Evolutionary conservation across 2,797 vertebrate genomes (phyloP), one percentile per base, ranked within the genome.

Genomic region (Chromis chromis): DNA sequence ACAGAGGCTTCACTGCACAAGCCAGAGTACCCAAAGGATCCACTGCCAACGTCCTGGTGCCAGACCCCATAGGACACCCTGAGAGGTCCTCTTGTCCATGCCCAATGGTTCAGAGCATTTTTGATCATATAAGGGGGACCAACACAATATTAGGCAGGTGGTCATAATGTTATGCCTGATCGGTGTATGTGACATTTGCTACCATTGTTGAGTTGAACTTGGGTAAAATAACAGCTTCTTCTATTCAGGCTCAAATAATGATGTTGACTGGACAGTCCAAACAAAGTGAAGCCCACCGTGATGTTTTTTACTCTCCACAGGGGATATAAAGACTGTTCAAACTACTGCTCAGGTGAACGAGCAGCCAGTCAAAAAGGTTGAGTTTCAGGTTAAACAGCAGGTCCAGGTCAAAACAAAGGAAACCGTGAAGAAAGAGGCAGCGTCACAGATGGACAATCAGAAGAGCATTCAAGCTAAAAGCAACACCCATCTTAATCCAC

Each of bases 281-380:
- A 77, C 80, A 40, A 72, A 76, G 63, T 74, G 11, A 77, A 72
- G 57, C 28, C 84, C 68, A 68, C 65, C 68, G 36, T 86, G 56
- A 62, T 81, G 27, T 89, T 46, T 83, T 81, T 54, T 9, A 67
- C 84, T 73, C 62, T 91, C 64, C 63, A 70, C 91, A 95, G 94
- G 88, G 79, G 85, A 91, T 60, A 33, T 82, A 83, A 83, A 86
- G 77, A 80, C 77, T 69, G 54, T 81, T 89, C 81, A 84, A 62
- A 70, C 48, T 78, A 92, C 78, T 56, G 46, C 73, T 79, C 79
- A 89, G 81, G 81, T 87, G 70, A 90, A 79, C 1, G 69, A 83
- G 62, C 83, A 86, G 57, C 61, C 59, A 24, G 49, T 58, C 52
- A 79, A 85, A 86, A 88, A 84, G 54, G 80, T 74, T 79, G 82